Conservation (phyloP, 2,888 invertebrate genomes). For the Zhuqinia jingwanae region DNA sequence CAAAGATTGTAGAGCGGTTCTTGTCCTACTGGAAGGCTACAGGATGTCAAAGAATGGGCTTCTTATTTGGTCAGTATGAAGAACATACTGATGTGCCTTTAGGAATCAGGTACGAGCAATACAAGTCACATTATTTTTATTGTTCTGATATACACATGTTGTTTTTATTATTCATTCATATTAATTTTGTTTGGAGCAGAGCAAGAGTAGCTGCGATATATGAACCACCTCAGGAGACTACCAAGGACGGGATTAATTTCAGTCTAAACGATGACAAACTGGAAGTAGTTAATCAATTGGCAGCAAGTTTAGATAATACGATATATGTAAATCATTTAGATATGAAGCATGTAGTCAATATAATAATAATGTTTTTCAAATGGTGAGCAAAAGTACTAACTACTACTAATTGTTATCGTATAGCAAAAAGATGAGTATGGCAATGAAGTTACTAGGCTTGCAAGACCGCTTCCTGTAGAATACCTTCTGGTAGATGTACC, state of each 20-base stretch:
- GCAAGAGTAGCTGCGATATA: slow-evolving; percentile 96
- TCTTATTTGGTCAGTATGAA: slow-evolving; percentile 96
- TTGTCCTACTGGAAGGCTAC: slow-evolving; percentile 97
- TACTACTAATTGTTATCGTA: too few relatives aligned
- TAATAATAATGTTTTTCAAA: too few relatives aligned
- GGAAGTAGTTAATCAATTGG: slow-evolving; percentile 88
- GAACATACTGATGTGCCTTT: slow-evolving; percentile 95
- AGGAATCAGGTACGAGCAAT: slow-evolving; percentile 84
- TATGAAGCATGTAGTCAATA: too few relatives aligned
- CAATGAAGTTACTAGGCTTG: slow-evolving; percentile 96
- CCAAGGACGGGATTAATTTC: slow-evolving; percentile 87
- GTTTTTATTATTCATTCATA: too few relatives aligned
- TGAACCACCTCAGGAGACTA: slow-evolving; percentile 96
- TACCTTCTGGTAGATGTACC: slow-evolving; percentile 98
- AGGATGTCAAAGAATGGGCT: slow-evolving; percentile 96
- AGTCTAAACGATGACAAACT: slow-evolving; percentile 86
- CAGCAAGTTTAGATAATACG: slow-evolving; percentile 88
- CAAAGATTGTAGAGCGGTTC: slow-evolving; percentile 96
- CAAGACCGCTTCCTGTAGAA: slow-evolving; percentile 97
- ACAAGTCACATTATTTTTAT: background rate
- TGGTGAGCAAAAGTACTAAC: too few relatives aligned
- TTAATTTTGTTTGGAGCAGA: slow-evolving; percentile 80
- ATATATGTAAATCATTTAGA: too few relatives aligned
- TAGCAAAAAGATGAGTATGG: slow-evolving; percentile 99
- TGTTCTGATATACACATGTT: too few relatives aligned